Evolutionary conservation across 2,113 vertebrate genomes (phyloP).

Genomic region (Takifugu bimaculatus): DNA sequence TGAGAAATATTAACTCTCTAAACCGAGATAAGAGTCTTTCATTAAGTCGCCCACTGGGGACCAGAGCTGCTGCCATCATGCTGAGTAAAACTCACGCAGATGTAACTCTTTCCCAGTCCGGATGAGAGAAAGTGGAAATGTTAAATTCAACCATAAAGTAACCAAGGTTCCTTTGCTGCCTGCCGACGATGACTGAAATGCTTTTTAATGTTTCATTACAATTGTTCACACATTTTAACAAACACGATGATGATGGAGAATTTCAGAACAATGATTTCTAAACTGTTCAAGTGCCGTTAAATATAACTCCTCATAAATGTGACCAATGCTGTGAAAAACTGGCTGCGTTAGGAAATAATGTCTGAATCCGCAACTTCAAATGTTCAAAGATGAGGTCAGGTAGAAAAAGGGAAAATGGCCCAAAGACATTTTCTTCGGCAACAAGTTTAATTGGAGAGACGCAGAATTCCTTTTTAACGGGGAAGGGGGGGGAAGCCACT

Average conservation of each 20-base stretch:
- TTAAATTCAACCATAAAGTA: too few species aligned
- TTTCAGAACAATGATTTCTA: too few species aligned
- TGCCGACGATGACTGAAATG: too few species aligned
- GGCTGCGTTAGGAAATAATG: background rate
- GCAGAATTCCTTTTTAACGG: conserved; percentile 81
- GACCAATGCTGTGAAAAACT: background rate
- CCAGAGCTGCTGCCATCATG: conserved; percentile 36
- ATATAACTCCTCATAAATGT: background rate
- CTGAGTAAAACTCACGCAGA: conserved; percentile 48
- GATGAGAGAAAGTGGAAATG: too few species aligned
- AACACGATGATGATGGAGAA: too few species aligned
- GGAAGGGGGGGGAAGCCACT: conserved; percentile 60
- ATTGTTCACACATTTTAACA: too few species aligned
- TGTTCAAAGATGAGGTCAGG: conserved; percentile 37
- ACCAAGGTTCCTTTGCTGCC: too few species aligned
- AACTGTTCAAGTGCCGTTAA: background rate
- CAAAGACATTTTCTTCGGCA: conserved; percentile 76
- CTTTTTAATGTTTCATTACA: too few species aligned
- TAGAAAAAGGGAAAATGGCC: conserved; percentile 69
- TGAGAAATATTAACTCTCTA: conserved; percentile 80
- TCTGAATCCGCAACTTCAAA: conserved; percentile 51
- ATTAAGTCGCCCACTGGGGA: conserved; percentile 51
- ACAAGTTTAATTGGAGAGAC: conserved; percentile 89
- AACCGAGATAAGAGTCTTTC: conserved; percentile 74
- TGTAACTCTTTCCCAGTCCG: conserved; percentile 6